Base-by-base conservation (phyloP, 1,140 invertebrate genomes). In the Phymastichus coffea region DNA sequence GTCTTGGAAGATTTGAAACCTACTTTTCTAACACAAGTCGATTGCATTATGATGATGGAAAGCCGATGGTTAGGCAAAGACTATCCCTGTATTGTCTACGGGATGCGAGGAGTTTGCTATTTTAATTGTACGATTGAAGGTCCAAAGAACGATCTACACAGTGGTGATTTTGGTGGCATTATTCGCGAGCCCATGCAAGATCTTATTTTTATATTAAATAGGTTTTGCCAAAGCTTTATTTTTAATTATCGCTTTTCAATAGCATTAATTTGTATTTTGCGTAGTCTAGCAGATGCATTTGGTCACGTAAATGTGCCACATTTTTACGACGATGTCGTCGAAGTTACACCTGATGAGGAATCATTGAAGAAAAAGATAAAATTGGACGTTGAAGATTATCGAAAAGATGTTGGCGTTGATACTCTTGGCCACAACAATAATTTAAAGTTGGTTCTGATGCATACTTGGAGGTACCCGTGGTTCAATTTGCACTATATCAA, bases 31-130 rank as follows among this genome's bases (percentile, higher is more conserved):
- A 79, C 66, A 23, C 77, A 77, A 63, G 81, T 86, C 2, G 85
- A 88, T 66, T 86, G 72, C 71, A 79, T 85, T 4, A 83, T 84
- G 64, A 85, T 88, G 49, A 86, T 83, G 30, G 87, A 88, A 68
- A 87, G 86, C 70, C 86, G 87, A 61, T 88, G 87, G 87, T 70
- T 88, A 3, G 86, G 86, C n/a, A 85, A 80, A 60, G 79, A 82
- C 12, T 85, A 84, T 65, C 87, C 87, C 0, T 88, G 86, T 64
- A 73, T 88, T 23, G 85, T 85, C 3, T 87, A 87, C 72, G 86
- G 85, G 9, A 78, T 85, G 6, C 76, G 85, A 63, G 87, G 87
- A 3, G 80, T 87, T 55, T 83, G 80, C 60, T 87, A 86, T 66
- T 88, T 85, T 69, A 79, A 77, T 54, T 59, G 87, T 30, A 83